Evolutionary conservation across 2,113 vertebrate species (phyloP).

Genomic region (Tupaia chinensis): DNA sequence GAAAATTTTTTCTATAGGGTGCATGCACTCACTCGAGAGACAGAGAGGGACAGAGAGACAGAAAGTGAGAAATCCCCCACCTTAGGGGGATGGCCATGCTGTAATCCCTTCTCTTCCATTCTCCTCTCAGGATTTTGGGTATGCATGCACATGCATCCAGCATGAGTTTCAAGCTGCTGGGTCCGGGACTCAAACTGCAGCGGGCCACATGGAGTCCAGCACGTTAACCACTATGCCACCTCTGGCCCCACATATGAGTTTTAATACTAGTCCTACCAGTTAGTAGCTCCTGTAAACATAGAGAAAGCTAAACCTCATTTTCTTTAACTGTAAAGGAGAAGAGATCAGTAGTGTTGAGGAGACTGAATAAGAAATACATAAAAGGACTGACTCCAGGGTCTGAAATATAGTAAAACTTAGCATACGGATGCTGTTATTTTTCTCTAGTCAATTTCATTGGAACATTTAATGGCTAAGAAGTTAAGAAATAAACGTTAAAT

Average conservation of each 20-base stretch:
- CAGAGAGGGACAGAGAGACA: too few relatives aligned
- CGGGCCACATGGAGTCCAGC: too few relatives aligned
- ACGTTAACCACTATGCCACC: too few relatives aligned
- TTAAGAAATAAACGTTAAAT: conserved; percentile 3
- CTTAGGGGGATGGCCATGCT: too few relatives aligned
- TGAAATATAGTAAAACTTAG: neutral
- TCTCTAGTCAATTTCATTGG: neutral
- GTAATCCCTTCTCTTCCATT: too few relatives aligned
- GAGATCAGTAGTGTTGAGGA: neutral
- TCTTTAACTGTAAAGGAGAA: neutral
- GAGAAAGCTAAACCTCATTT: neutral
- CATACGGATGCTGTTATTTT: neutral
- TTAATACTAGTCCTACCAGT: neutral
- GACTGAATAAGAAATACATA: neutral
- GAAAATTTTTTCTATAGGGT: too few relatives aligned
- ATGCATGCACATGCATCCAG: too few relatives aligned
- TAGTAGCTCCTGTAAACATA: neutral
- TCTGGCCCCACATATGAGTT: neutral
- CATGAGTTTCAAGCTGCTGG: too few relatives aligned
- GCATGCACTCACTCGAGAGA: too few relatives aligned
- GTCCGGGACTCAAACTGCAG: too few relatives aligned
- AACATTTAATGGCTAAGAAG: neutral
- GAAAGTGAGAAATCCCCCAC: too few relatives aligned
- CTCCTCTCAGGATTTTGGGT: too few relatives aligned
- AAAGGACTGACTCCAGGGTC: neutral